Percentiles rank a stretch among this genome's conserved stretches.
These are phyloP conservation scores for Leptinotarsa undecemlineata DNA, from an alignment of 1,140 invertebrate genomes.

Conservation along the genomic window DNA sequence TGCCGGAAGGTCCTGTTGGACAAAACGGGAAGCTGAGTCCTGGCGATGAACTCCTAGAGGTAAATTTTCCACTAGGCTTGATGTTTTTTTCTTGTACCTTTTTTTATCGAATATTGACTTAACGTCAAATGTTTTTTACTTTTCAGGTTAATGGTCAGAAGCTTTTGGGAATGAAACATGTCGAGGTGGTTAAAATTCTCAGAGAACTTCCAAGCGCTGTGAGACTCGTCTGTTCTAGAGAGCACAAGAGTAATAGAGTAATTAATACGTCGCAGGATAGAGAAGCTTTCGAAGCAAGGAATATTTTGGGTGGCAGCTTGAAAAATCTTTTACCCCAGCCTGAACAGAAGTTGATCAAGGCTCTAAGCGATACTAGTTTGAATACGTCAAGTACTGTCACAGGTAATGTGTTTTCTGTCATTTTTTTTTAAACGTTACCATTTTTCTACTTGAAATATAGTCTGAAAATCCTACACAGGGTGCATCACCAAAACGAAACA, in stretches of 20 bases:
- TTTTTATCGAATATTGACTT: not conserved
- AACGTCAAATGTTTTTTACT: not conserved
- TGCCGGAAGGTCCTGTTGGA: constrained; percentile 87
- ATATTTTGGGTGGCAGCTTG: constrained; percentile 71
- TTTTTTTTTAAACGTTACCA: not conserved
- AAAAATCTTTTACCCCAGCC: constrained; percentile 53
- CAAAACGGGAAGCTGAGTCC: constrained; percentile 76
- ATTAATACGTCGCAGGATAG: constrained; percentile 77
- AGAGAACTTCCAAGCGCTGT: constrained; percentile 86
- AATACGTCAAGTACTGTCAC: constrained; percentile 74
- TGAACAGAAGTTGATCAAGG: constrained; percentile 70
- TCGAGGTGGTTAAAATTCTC: constrained; percentile 86
- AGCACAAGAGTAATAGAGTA: constrained; percentile 63
- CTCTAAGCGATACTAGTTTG: constrained; percentile 85
- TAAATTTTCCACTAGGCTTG: constrained; percentile 47
- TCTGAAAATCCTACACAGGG: not conserved
- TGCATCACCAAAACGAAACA: no score
- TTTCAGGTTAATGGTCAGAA: constrained; percentile 72
- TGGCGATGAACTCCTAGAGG: constrained; percentile 89
- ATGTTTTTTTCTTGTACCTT: not conserved
- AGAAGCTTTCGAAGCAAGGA: constrained; percentile 75
- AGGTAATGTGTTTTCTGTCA: constrained; percentile 24
- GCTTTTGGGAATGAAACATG: constrained; percentile 83
- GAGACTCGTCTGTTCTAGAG: constrained; percentile 77
- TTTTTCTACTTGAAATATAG: not conserved